Evolutionary conservation across 2,113 vertebrate genomes (phyloP).

Genomic region (Amphilophus citrinellus): DNA sequence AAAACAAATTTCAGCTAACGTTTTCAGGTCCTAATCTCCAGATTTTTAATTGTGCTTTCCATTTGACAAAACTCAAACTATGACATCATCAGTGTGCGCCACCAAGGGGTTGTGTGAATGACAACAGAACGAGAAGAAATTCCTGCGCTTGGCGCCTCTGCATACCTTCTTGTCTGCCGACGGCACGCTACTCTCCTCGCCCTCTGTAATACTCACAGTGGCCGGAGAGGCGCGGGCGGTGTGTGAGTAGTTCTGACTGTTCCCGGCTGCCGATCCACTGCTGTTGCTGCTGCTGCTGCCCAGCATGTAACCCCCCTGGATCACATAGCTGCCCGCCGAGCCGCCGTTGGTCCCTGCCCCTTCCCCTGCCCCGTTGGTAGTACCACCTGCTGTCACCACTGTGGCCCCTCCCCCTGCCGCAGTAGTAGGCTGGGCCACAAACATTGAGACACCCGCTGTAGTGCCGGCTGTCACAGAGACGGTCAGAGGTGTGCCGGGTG

Average conservation of each 20-base stretch:
- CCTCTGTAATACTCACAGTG: constrained; percentile 91
- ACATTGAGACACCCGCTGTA: constrained; percentile 87
- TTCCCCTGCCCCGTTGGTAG: constrained; percentile 79
- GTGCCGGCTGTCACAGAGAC: constrained; percentile 84
- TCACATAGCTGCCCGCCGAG: constrained; percentile 86
- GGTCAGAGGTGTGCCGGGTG: constrained; percentile 81
- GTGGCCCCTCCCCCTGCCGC: constrained; percentile 70
- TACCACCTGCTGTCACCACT: constrained; percentile 67
- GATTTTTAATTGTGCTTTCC: constrained; percentile 77
- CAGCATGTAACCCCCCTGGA: constrained; percentile 94
- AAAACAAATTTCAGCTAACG: neutral
- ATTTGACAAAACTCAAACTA: constrained; percentile 67
- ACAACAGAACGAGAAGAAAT: constrained; percentile 64
- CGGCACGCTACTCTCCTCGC: constrained; percentile 86
- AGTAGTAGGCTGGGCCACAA: constrained; percentile 79
- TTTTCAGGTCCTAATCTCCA: constrained; percentile 10
- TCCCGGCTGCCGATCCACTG: constrained; percentile 72
- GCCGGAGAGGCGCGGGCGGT: constrained; percentile 92
- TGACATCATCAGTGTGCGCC: constrained; percentile 68
- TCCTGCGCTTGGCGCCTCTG: constrained; percentile 76
- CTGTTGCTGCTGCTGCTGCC: constrained; percentile 74
- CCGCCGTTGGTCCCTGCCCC: constrained; percentile 78
- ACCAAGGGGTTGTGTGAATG: constrained; percentile 59
- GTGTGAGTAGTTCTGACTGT: constrained; percentile 90
- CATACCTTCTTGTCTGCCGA: constrained; percentile 89